Conservation (phyloP, 2,113 vertebrate genomes). For the Scartelaos histophorus region DNA sequence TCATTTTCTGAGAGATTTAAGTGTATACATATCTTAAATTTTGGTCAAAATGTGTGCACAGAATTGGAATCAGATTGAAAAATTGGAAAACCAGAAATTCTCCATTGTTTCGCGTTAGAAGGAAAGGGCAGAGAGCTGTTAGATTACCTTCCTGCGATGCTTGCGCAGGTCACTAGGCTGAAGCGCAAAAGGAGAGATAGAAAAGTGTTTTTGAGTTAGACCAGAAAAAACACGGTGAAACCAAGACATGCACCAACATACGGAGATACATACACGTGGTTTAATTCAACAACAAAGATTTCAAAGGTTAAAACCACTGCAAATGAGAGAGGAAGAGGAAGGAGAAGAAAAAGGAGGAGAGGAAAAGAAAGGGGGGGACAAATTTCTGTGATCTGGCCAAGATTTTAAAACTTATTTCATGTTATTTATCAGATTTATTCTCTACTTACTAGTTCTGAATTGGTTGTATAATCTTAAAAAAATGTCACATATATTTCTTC, state of each 20-base stretch:
- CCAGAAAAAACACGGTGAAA: slow-evolving; percentile 25
- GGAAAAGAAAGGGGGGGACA: too few relatives aligned
- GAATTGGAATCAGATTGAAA: background rate
- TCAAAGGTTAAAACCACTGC: slow-evolving; percentile 10
- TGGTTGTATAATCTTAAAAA: too few relatives aligned
- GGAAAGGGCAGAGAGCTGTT: slow-evolving; percentile 21
- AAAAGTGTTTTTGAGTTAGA: slow-evolving; percentile 60
- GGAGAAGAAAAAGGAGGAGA: background rate
- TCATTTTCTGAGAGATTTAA: too few relatives aligned
- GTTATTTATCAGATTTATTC: too few relatives aligned
- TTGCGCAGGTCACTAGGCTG: slow-evolving; percentile 99
- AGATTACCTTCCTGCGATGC: slow-evolving; percentile 96
- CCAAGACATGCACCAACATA: slow-evolving; percentile 38
- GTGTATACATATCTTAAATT: too few relatives aligned
- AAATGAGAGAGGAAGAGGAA: background rate
- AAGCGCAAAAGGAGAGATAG: slow-evolving; percentile 72
- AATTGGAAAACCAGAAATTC: background rate
- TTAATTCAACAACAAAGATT: background rate
- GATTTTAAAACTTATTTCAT: too few relatives aligned
- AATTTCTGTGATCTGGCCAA: too few relatives aligned
- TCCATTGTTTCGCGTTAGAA: background rate
- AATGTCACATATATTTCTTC: too few relatives aligned
- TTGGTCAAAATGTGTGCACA: background rate
- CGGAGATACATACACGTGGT: slow-evolving; percentile 23
- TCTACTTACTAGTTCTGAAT: too few relatives aligned